Evolutionary conservation across 1,140 invertebrate genomes (phyloP).

Genomic region (Aphaenogaster rudis): DNA sequence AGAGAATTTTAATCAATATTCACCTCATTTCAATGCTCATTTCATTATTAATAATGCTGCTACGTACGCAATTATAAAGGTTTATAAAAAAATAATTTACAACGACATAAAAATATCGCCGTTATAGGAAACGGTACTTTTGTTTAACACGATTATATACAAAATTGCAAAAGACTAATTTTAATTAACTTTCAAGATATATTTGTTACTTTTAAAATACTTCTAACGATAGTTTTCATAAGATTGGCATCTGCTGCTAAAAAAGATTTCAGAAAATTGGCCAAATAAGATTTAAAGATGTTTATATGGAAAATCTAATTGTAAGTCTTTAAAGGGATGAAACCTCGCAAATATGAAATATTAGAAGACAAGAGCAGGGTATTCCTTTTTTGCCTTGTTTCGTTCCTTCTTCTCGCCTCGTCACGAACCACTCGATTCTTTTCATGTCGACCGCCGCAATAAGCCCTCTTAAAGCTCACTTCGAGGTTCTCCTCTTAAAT

Average conservation of each 20-base stretch:
- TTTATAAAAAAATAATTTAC: conserved; percentile 19
- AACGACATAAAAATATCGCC: not conserved
- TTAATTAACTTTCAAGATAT: not conserved
- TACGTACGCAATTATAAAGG: not conserved
- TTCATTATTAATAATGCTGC: conserved; percentile 18
- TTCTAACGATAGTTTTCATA: not conserved
- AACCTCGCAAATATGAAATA: conserved; percentile 30
- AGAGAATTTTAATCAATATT: conserved; percentile 45
- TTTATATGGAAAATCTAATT: not conserved
- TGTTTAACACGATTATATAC: not conserved
- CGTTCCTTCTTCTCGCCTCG: conserved; percentile 52
- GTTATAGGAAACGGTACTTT: not conserved
- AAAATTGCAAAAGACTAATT: not conserved
- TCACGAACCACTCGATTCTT: conserved; percentile 45
- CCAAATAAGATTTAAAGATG: not conserved
- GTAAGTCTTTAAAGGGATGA: not conserved
- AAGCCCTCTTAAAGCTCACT: conserved; percentile 60
- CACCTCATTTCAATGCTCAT: not conserved
- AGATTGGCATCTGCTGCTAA: not conserved
- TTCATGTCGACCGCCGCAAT: conserved; percentile 44
- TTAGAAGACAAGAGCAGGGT: conserved; percentile 39
- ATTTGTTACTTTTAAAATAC: not conserved
- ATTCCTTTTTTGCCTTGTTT: conserved; percentile 26
- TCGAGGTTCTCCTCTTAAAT: conserved; percentile 51
- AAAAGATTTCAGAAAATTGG: not conserved